Conservation (phyloP, 2,888 invertebrate genomes). For the Drosophila nr. perissopoda region DNA sequence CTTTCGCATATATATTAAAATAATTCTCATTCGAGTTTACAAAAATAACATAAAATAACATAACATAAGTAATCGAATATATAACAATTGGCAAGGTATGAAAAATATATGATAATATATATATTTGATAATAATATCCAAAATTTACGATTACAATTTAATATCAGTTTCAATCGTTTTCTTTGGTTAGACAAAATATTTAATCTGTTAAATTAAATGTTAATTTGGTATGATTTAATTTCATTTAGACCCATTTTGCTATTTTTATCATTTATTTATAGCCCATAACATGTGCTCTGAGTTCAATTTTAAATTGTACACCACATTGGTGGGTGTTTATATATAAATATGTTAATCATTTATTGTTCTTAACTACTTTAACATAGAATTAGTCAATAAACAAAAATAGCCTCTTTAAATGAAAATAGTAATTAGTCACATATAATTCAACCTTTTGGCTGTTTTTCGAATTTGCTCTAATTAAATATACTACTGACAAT, state of each 20-base stretch:
- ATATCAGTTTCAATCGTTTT: not conserved
- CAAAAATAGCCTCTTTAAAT: not conserved
- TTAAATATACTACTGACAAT: not conserved
- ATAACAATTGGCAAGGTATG: not conserved
- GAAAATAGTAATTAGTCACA: not conserved
- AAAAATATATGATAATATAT: too few relatives aligned
- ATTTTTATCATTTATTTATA: not conserved
- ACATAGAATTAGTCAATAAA: not conserved
- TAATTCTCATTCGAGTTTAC: not conserved
- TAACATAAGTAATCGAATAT: not conserved
- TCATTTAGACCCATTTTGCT: not conserved
- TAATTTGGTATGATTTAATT: not conserved
- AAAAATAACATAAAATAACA: not conserved
- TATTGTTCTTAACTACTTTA: not conserved
- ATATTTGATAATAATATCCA: not conserved
- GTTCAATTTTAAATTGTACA: not conserved
- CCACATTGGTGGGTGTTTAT: too few relatives aligned
- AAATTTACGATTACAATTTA: not conserved
- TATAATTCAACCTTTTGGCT: not conserved
- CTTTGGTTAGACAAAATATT: not conserved
- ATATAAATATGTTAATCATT: not conserved
- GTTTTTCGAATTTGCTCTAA: slow-evolving; percentile 7
- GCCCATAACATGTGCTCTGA: not conserved
- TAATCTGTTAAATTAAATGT: not conserved
- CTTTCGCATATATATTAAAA: not conserved